Conservation (phyloP, 2,797 vertebrate species). For the Rhincodon typus region DNA sequence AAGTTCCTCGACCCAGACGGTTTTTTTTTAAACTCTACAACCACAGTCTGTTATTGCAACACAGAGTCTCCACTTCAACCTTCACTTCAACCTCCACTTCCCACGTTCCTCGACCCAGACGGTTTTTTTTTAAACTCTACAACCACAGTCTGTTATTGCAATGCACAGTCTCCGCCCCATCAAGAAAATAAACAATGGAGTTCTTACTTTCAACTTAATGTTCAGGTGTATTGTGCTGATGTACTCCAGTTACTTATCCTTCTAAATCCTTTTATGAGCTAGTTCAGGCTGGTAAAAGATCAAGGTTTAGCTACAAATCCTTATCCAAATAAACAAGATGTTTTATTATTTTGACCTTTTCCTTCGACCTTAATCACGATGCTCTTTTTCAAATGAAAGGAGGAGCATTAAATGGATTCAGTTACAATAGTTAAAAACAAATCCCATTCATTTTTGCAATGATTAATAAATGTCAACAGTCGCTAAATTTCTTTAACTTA, state of each 20-base stretch:
- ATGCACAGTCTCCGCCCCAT: not conserved
- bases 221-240: slow-evolving; percentile 20
- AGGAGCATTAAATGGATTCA: not conserved
- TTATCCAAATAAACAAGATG: slow-evolving; percentile 9
- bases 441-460: not conserved
- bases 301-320: slow-evolving; percentile 7
- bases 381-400: not conserved
- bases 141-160: not conserved
- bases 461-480: not conserved
- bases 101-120: not conserved
- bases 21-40: not conserved
- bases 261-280: not conserved
- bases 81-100: too few relatives aligned
- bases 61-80: not conserved
- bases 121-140: not conserved
- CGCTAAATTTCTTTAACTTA: not conserved
- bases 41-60: not conserved
- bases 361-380: not conserved
- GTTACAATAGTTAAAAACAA: not conserved
- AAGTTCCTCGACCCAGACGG: not conserved
- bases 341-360: slow-evolving; percentile 31
- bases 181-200: not conserved
- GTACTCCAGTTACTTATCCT: not conserved
- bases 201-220: not conserved
- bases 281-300: slow-evolving; percentile 7